A percentile compares a stretch with the other conserved stretches of the same genome.
Evolutionary conservation across 2,797 vertebrate genomes (phyloP).

Genomic region (Acanthurus lineatus): DNA sequence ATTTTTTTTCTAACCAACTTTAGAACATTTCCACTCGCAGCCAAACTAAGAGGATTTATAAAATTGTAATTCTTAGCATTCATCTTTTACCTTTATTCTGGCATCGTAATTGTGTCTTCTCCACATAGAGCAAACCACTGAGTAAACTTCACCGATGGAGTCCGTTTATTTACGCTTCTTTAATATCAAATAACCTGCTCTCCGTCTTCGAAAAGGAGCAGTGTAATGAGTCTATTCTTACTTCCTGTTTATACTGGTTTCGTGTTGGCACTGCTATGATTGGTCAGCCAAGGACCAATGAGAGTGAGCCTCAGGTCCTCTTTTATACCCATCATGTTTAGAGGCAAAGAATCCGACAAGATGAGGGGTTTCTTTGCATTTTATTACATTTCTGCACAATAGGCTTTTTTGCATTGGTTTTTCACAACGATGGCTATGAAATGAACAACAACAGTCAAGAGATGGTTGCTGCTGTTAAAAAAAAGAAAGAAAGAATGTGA

Average conservation of each 20-base stretch:
- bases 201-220: not conserved
- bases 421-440: slow-evolving; percentile 74
- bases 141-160: rapidly evolving
- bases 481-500: slow-evolving; percentile 29
- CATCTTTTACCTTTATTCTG: slow-evolving; percentile 52
- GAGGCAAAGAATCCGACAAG: slow-evolving; percentile 20
- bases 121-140: not conserved
- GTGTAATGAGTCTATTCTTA: not conserved
- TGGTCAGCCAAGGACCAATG: slow-evolving; percentile 68
- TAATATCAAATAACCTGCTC: rapidly evolving
- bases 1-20: not conserved
- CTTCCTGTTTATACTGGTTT: slow-evolving; percentile 77
- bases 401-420: slow-evolving; percentile 69
- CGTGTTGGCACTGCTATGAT: slow-evolving; percentile 48
- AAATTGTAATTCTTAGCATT: not conserved
- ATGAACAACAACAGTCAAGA: slow-evolving; percentile 52
- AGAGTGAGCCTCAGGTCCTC: not conserved
- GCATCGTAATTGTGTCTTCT: not conserved
- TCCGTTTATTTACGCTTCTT: not conserved
- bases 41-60: not conserved
- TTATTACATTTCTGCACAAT: slow-evolving; percentile 77
- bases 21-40: not conserved
- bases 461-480: slow-evolving; percentile 19
- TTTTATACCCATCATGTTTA: not conserved
- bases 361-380: slow-evolving; percentile 30